These are phyloP conservation scores for Leptinotarsa lineolata DNA, from an alignment of 1,140 invertebrate species.

Conservation along the genomic window DNA sequence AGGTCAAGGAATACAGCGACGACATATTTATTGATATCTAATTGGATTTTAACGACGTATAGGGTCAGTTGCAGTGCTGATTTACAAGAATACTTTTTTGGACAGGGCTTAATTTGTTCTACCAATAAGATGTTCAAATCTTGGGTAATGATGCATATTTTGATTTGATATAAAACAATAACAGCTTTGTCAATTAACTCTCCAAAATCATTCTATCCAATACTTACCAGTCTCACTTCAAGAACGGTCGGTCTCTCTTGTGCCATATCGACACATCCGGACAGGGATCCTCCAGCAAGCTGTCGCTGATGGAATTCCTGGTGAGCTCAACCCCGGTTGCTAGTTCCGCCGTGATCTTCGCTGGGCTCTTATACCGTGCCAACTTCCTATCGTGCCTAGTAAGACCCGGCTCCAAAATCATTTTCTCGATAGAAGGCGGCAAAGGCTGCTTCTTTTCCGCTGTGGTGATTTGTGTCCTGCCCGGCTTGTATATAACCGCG, in stretches of 20 bases:
- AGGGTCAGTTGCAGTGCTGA: too few relatives aligned
- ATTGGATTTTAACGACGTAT: too few relatives aligned
- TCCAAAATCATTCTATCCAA: too few relatives aligned
- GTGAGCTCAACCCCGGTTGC: neutral
- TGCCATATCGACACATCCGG: neutral
- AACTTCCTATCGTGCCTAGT: constrained; percentile 10
- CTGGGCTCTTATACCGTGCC: neutral
- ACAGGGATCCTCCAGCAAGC: neutral
- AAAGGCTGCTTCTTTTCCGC: constrained; percentile 13
- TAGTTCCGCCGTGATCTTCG: neutral
- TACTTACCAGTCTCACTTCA: neutral
- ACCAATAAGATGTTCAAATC: too few relatives aligned
- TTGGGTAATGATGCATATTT: too few relatives aligned
- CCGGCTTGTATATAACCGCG: constrained; percentile 23
- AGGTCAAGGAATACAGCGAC: too few relatives aligned
- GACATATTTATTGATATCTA: too few relatives aligned
- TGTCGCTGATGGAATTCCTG: neutral
- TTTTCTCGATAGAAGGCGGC: constrained; percentile 17
- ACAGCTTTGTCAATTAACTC: too few relatives aligned
- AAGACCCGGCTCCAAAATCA: constrained; percentile 13
- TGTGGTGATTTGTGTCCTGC: neutral
- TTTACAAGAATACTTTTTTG: too few relatives aligned
- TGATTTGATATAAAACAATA: too few relatives aligned
- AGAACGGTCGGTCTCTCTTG: neutral
- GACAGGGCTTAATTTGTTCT: too few relatives aligned